phyloP scores from a whole-genome alignment of 2,797 vertebrate genomes.

The Intellagama lesueurii region DNA sequence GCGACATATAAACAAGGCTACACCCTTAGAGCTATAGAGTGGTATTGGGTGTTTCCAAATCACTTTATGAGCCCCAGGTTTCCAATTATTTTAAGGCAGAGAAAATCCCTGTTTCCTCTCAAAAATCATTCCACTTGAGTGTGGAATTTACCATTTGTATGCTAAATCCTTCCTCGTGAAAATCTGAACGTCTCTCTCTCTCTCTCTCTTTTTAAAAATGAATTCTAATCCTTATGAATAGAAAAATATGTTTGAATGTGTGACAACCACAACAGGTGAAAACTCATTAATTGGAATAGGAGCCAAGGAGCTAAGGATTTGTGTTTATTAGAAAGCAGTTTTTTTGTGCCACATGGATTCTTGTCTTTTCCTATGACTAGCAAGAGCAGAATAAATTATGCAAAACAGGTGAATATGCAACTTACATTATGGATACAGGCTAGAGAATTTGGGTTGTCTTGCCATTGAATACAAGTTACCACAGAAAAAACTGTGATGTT shows the following conservation, averaged over 20 bases:
- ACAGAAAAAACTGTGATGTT: background rate
- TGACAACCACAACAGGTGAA: background rate
- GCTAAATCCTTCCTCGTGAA: background rate
- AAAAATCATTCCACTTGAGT: background rate
- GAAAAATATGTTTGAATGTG: background rate
- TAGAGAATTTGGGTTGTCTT: background rate
- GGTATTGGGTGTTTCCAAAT: background rate
- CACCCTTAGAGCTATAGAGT: background rate
- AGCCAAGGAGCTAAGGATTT: background rate
- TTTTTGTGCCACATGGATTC: background rate
- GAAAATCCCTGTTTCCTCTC: background rate
- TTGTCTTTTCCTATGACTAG: background rate
- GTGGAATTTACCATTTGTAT: background rate
- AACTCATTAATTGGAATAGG: background rate
- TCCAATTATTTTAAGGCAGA: background rate
- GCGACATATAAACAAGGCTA: too few relatives aligned
- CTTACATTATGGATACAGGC: background rate
- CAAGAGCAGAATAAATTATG: background rate
- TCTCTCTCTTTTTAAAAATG: background rate
- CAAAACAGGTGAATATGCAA: background rate
- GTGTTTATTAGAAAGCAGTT: background rate
- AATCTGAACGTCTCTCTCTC: background rate
- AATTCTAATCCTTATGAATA: background rate
- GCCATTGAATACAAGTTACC: background rate
- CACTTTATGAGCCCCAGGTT: background rate